Evolutionary conservation across 2,113 vertebrate genomes (phyloP).

Genomic region (Dissostichus mawsoni): DNA sequence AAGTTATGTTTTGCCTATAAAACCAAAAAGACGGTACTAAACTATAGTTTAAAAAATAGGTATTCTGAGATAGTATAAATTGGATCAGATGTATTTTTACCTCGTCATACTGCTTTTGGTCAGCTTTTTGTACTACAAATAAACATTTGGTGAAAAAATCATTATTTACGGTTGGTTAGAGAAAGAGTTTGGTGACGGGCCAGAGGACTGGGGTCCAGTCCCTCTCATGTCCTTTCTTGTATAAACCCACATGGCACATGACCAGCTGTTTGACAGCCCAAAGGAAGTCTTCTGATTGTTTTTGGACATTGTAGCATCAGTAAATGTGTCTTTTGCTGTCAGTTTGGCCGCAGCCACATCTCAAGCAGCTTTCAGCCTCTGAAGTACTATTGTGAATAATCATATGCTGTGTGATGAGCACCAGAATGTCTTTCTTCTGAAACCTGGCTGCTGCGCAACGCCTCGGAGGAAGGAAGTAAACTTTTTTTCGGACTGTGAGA

Average conservation of each 20-base stretch:
- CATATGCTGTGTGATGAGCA: constrained; percentile 70
- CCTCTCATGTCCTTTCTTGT: background rate
- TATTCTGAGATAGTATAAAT: background rate
- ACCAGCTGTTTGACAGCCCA: constrained; percentile 38
- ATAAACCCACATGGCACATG: constrained; percentile 46
- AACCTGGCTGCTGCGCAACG: constrained; percentile 58
- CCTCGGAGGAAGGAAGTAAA: constrained; percentile 70
- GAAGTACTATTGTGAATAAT: constrained; percentile 60
- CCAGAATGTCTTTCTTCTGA: constrained; percentile 65
- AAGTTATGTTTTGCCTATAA: background rate
- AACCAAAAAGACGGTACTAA: background rate
- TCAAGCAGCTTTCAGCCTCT: constrained; percentile 56
- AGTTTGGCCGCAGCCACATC: constrained; percentile 48
- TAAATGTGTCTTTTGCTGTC: constrained; percentile 57
- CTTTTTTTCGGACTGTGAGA: constrained; percentile 11
- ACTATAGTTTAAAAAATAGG: too few relatives aligned
- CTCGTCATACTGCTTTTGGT: background rate
- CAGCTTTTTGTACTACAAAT: background rate
- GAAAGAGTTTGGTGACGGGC: constrained; percentile 38
- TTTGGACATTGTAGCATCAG: constrained; percentile 50
- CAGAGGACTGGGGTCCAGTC: constrained; percentile 22
- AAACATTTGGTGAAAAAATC: background rate
- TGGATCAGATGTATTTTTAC: background rate
- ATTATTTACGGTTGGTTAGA: background rate
- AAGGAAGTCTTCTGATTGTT: constrained; percentile 38